Evolutionary conservation across 2,888 invertebrate genomes (phyloP).

Genomic region (Xylocampa areola): DNA sequence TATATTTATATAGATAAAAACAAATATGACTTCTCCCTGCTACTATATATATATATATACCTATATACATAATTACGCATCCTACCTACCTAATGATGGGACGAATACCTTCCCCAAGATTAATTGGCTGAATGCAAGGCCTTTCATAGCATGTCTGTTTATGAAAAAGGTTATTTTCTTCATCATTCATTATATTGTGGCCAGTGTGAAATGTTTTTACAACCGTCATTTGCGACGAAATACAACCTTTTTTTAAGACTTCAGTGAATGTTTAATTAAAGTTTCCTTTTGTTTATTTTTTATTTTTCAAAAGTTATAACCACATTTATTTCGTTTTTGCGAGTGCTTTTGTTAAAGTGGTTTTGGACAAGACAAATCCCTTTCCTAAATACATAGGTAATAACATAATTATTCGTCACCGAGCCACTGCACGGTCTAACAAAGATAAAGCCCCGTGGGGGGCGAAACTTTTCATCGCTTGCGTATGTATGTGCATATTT

Average conservation of each 20-base stretch:
- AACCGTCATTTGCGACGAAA: constrained; percentile 25
- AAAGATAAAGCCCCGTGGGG: too few relatives aligned
- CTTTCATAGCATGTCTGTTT: constrained; percentile 49
- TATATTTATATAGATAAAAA: too few relatives aligned
- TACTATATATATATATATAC: background rate
- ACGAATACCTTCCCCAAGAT: constrained; percentile 46
- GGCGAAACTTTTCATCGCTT: too few relatives aligned
- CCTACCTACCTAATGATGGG: constrained; percentile 20
- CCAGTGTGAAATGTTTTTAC: constrained; percentile 47
- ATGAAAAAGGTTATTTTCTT: constrained; percentile 42
- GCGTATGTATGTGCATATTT: too few relatives aligned
- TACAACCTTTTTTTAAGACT: constrained; percentile 25
- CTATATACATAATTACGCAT: constrained; percentile 9
- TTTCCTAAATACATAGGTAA: background rate
- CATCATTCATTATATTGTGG: constrained; percentile 55
- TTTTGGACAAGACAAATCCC: too few relatives aligned
- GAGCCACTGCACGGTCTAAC: too few relatives aligned
- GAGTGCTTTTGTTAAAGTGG: too few relatives aligned
- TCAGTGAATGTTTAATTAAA: constrained; percentile 31
- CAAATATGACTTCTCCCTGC: background rate
- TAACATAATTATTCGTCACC: too few relatives aligned
- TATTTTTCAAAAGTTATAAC: constrained; percentile 4
- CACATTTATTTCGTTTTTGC: background rate
- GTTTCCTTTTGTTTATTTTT: constrained; percentile 23
- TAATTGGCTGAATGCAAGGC: constrained; percentile 56